These are phyloP conservation scores for human DNA, from an alignment of 2,113 vertebrate species.

Conservation along the genomic window DNA sequence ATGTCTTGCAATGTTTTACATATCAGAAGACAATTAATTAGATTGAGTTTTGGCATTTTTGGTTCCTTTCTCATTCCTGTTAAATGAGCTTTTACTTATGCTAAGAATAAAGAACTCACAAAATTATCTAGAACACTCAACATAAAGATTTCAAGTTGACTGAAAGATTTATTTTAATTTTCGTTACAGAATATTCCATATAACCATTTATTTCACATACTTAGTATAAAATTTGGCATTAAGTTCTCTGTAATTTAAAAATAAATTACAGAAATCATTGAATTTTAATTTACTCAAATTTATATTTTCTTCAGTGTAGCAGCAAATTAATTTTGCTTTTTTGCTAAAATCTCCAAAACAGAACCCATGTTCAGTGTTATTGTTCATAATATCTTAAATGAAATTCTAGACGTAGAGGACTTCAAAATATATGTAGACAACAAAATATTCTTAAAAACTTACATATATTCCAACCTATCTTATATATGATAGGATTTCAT, in stretches of 20 bases:
- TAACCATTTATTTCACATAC: not conserved
- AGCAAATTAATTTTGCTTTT: slow-evolving; percentile 10
- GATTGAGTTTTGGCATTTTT: not conserved
- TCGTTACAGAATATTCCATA: not conserved
- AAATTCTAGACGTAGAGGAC: not conserved
- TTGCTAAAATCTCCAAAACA: not conserved
- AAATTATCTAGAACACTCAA: not conserved
- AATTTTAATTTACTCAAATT: not conserved
- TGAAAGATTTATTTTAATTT: not conserved
- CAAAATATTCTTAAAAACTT: not conserved
- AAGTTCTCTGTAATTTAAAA: not conserved
- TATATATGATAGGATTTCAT: not conserved
- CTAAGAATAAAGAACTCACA: not conserved
- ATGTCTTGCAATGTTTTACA: not conserved
- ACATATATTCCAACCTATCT: not conserved
- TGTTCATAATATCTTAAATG: not conserved
- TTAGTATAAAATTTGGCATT: not conserved
- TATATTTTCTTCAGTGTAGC: not conserved
- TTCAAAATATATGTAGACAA: not conserved
- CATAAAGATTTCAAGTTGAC: not conserved
- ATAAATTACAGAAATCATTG: not conserved
- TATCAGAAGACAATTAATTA: not conserved
- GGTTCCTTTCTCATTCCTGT: not conserved
- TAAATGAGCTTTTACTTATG: not conserved
- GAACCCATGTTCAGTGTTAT: not conserved